Base-by-base conservation (phyloP, 2,888 invertebrate species). In the Napeogenes inachia region DNA sequence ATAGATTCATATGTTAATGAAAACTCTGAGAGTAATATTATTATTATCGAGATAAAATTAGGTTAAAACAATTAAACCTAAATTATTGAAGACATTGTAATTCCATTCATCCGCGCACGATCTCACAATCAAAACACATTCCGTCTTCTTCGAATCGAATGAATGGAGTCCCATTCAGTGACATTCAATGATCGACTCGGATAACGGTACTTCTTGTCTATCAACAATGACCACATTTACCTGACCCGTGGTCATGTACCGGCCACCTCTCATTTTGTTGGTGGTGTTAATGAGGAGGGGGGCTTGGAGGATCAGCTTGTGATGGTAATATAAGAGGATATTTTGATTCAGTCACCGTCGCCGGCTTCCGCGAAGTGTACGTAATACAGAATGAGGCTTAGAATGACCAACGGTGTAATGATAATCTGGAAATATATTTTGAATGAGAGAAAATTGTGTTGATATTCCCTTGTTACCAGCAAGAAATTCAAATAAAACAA, bases 301-400 rank as follows among this genome's bases (percentile, higher is more conserved):
- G 64, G 66, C 32, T 50, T 45, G 63, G 61, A 6, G 54, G 70
- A 56, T 60, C 69, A 55, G 32, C 10, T 13, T 47, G 32, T 33
- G 33, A 5, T 69, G 73, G 73, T 61, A 38, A 42, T 70, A 75
- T 79, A 81, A 82, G 85, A 86, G 80, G 79, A 81, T 85, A 85
- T 89, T 88, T 84, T 80, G 80, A 89, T 89, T 85, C 89, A 82
- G 72, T 76, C 78, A 80, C 81, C 85, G 88, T 87, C 74, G 73
- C 69, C 68, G 63, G 82, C 85, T 89, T 89, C 89, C 87, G 80
- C 84, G 89, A 87, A 89, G 80, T 80, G 78, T 73, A 75, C 77
- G 75, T 76, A 75, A 72, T 76, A 75, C 70, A 70, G 64, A 70
- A 66, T 70, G 70, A 70, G 74, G 65, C 70, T 69, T 70, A 71